phyloP scores from a whole-genome alignment of 2,113 vertebrate species.

The Melanocharis versteri region DNA sequence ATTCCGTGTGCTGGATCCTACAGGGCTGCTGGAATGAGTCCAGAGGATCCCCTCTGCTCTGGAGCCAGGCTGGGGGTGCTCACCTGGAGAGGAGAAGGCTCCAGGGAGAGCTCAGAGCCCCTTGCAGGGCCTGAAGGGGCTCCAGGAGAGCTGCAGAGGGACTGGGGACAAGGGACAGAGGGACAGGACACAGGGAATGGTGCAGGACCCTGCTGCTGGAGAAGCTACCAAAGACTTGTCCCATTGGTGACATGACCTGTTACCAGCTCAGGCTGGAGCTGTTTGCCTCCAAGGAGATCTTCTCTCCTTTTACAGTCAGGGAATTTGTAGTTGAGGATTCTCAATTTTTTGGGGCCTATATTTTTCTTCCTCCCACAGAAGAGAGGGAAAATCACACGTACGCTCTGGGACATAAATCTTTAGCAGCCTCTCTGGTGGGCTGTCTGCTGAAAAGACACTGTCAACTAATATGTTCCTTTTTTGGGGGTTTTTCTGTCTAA shows the following conservation, averaged over 20 bases:
- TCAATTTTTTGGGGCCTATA: fast-evolving
- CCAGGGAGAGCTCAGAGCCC: not conserved
- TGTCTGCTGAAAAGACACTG: not conserved
- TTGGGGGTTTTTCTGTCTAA: not conserved
- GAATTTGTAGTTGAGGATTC: not conserved
- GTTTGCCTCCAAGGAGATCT: not conserved
- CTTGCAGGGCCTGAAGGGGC: fast-evolving
- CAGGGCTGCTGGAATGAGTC: not conserved
- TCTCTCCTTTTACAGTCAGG: not conserved
- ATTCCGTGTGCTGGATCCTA: not conserved
- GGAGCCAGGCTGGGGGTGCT: fast-evolving
- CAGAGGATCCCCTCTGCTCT: not conserved
- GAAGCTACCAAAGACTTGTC: not conserved
- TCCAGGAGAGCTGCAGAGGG: not conserved
- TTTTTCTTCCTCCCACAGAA: not conserved
- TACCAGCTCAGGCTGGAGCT: not conserved
- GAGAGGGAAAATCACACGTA: not conserved
- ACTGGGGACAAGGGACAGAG: fast-evolving
- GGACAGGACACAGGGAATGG: not conserved
- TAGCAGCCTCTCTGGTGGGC: not conserved
- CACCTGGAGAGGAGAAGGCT: fast-evolving
- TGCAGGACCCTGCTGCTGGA: not conserved
- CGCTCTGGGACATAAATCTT: not conserved
- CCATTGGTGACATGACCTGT: not conserved
- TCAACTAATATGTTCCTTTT: not conserved